Percentiles rank a stretch among this genome's conserved stretches.
Evolutionary conservation across 2,888 invertebrate genomes (phyloP).

Genomic region (Clusia tigrina): DNA sequence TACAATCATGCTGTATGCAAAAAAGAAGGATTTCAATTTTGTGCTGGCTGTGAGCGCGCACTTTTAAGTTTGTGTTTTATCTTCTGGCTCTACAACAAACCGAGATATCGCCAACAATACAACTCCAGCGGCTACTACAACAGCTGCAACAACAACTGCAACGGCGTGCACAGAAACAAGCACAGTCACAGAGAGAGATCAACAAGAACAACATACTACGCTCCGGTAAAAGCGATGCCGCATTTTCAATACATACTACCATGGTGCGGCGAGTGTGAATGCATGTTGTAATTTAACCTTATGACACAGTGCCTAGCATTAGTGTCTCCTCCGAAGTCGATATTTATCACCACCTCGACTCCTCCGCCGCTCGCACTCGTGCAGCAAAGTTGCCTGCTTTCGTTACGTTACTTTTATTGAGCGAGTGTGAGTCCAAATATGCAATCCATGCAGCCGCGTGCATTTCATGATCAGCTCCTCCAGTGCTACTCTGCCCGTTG

Average conservation of each 20-base stretch:
- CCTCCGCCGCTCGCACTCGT: constrained; percentile 17
- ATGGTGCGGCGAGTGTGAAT: constrained; percentile 38
- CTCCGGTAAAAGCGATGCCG: neutral
- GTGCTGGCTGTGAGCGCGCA: neutral
- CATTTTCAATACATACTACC: neutral
- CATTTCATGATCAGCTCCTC: neutral
- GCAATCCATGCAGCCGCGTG: neutral
- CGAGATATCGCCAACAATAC: neutral
- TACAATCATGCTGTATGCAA: neutral
- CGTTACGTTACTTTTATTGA: neutral
- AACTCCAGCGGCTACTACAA: neutral
- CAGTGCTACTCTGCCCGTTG: neutral
- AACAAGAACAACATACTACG: neutral
- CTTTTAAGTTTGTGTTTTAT: constrained; percentile 3
- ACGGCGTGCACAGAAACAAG: neutral
- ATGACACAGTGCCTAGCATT: constrained; percentile 51
- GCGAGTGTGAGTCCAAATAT: neutral
- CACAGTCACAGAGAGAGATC: neutral
- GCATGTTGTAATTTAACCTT: constrained; percentile 55
- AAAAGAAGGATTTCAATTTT: neutral
- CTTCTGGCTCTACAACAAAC: neutral
- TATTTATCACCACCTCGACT: constrained; percentile 52
- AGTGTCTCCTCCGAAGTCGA: constrained; percentile 49
- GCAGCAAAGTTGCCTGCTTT: constrained; percentile 5
- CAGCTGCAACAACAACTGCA: neutral